Evolutionary conservation across 2,797 vertebrate species (phyloP).

Genomic region (Falco berigora): DNA sequence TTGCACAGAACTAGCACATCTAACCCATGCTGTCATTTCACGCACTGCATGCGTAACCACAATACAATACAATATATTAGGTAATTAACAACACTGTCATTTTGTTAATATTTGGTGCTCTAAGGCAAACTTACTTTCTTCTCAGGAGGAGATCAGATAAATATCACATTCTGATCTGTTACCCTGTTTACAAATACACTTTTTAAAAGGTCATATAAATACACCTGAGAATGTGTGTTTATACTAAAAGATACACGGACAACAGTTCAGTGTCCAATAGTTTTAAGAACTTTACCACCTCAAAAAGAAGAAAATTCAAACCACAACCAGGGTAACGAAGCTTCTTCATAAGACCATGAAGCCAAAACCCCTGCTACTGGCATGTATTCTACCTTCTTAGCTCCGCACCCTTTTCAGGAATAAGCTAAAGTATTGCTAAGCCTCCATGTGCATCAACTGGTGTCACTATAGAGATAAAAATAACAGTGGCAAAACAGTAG

Average conservation of each 20-base stretch:
- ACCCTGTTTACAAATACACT: not conserved
- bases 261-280: not conserved
- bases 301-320: not conserved
- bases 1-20: not conserved
- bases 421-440: not conserved
- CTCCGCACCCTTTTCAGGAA: not conserved
- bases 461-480: conserved; percentile 31
- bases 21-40: not conserved
- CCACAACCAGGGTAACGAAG: not conserved
- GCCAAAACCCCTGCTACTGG: not conserved
- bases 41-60: not conserved
- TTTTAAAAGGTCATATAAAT: not conserved
- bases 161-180: not conserved
- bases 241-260: not conserved
- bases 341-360: not conserved
- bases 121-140: not conserved
- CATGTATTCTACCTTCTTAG: not conserved
- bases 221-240: not conserved
- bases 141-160: not conserved
- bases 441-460: conserved; percentile 14
- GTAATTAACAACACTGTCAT: not conserved
- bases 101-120: not conserved
- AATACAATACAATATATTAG: not conserved
- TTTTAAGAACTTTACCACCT: not conserved
- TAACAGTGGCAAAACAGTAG: not conserved